Evolutionary conservation across 2,888 invertebrate species (phyloP), one percentile per base, ranked within the genome.

Genomic region (Erannis defoliaria): DNA sequence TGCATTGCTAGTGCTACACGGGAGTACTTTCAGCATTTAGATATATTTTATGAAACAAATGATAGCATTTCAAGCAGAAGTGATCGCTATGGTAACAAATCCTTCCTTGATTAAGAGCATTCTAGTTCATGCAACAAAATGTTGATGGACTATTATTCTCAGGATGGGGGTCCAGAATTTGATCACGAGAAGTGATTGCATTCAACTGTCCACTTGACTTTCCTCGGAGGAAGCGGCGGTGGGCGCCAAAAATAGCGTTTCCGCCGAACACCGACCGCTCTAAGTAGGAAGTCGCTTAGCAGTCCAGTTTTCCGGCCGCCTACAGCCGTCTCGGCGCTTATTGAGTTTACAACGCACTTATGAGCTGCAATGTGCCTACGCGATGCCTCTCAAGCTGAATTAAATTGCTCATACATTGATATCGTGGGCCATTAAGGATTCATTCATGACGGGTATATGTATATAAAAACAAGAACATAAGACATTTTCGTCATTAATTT

Each of bases 211-310:
- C 70, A 68, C 58, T 68, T 68, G 82, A 89, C 92, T 92, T 93
- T 93, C 92, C 89, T 89, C 88, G 68, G 80, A 89, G 90, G 92
- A 93, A 91, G 85, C 87, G 78, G 66, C 87, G 80, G 88, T 87
- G 89, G 88, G 89, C 90, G 88, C 93, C 92, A 88, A 91, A 93
- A 93, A 93, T 92, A 93, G 93, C 85, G 84, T 86, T 89, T 93
- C 93, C 93, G 92, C 74, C 82, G 81, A 84, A 82, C 80, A 79
- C 74, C 76, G 79, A 79, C 80, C 82, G 76, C 84, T 85, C 84
- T 92, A 93, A 92, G 92, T 90, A 92, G 92, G 92, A 93, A 92
- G 90, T 87, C 85, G 81, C 86, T 85, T 80, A 80, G 74, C 84
- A 78, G 83, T 82, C 81, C 78, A 76, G 83, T 82, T 88, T 92